phyloP scores from a whole-genome alignment of 2,888 invertebrate genomes.

The Hermodice carunculata region DNA sequence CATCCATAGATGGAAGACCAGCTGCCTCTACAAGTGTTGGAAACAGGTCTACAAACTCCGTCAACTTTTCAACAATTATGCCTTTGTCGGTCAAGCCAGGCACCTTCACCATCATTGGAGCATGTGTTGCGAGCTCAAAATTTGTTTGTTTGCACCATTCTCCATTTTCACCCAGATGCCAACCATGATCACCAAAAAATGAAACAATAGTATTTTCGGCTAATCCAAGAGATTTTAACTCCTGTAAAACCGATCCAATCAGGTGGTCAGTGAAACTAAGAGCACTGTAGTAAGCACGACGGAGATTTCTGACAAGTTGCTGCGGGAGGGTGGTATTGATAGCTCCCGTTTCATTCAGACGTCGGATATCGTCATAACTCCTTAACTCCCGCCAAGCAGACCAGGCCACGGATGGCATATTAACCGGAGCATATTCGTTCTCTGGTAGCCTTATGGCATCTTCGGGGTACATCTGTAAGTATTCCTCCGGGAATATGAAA shows the following conservation, averaged over 20 bases:
- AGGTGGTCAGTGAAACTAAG: conserved; percentile 26
- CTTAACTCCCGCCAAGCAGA: conserved; percentile 41
- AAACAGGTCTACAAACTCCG: conserved; percentile 52
- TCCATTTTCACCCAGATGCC: conserved; percentile 39
- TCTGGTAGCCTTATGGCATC: conserved; percentile 37
- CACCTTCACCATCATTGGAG: conserved; percentile 49
- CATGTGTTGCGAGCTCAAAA: conserved; percentile 49
- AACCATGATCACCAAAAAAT: conserved; percentile 41
- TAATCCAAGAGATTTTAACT: conserved; percentile 20
- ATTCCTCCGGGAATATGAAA: conserved; percentile 38
- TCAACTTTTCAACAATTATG: conserved; percentile 41
- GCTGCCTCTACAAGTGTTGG: conserved; percentile 52
- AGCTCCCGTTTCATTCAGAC: conserved; percentile 40
- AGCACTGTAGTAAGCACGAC: conserved; percentile 36
- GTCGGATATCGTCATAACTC: conserved; percentile 38
- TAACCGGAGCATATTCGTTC: conserved; percentile 44
- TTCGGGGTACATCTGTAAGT: conserved; percentile 33
- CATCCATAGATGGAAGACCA: conserved; percentile 25
- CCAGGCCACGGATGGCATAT: conserved; percentile 52
- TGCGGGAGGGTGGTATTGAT: conserved; percentile 49
- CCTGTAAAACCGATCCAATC: conserved; percentile 28
- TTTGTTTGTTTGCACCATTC: conserved; percentile 49
- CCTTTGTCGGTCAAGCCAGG: conserved; percentile 50
- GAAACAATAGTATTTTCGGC: conserved; percentile 33
- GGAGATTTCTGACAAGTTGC: conserved; percentile 15